Conservation (phyloP, 2,797 vertebrate species). For the Dallia pectoralis region DNA sequence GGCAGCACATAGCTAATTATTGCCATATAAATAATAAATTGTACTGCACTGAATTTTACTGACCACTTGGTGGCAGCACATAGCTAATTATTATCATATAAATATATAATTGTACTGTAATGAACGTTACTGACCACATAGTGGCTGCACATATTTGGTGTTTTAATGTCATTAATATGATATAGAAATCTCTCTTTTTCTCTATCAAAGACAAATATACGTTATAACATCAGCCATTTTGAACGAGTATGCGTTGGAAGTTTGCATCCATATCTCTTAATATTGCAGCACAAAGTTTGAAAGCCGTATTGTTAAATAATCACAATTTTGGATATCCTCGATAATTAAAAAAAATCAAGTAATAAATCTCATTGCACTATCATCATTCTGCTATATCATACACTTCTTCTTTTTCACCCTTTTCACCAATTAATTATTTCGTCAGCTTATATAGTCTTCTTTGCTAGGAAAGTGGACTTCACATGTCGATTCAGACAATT, state of each 20-base stretch:
- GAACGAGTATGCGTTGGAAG: neutral
- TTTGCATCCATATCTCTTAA: neutral
- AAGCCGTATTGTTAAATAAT: neutral
- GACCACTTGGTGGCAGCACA: constrained; percentile 5
- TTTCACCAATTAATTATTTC: too few relatives aligned
- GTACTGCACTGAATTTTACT: neutral
- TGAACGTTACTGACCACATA: neutral
- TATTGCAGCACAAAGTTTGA: neutral
- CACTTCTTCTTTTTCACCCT: too few relatives aligned
- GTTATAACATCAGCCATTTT: neutral
- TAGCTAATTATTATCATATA: too few relatives aligned
- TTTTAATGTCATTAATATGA: neutral
- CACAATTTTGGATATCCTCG: neutral
- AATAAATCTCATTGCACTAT: neutral
- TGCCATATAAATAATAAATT: too few relatives aligned
- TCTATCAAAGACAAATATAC: neutral
- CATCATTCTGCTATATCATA: too few relatives aligned
- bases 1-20: too few relatives aligned
- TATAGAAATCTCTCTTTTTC: neutral
- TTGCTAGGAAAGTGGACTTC: too few relatives aligned
- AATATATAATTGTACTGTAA: neutral
- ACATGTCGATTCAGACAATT: too few relatives aligned
- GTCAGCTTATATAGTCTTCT: too few relatives aligned
- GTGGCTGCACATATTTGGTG: neutral
- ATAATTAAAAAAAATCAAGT: neutral